Evolutionary conservation across 2,113 vertebrate genomes (phyloP).

Genomic region (Chaetorhynchus papuensis): DNA sequence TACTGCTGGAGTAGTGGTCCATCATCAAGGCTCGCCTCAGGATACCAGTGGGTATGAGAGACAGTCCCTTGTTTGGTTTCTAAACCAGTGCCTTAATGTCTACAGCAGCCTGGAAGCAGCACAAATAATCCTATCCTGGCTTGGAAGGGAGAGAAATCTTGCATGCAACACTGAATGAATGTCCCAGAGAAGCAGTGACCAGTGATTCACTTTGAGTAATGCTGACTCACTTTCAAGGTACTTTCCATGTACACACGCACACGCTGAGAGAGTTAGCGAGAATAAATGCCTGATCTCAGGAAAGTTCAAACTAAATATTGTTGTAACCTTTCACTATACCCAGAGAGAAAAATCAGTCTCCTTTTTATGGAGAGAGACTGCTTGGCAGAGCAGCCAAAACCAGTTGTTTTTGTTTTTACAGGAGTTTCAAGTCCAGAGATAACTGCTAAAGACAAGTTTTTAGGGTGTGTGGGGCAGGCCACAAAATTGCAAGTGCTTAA

Average conservation of each 20-base stretch:
- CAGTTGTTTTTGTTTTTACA: constrained; percentile 72
- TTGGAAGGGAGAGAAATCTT: constrained; percentile 1
- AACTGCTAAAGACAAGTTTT: constrained; percentile 60
- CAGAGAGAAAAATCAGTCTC: constrained; percentile 65
- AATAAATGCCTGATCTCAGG: constrained; percentile 66
- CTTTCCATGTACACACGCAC: constrained; percentile 69
- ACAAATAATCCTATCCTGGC: neutral
- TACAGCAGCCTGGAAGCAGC: neutral
- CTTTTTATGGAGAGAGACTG: constrained; percentile 61
- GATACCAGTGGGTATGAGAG: neutral
- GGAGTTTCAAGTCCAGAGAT: constrained; percentile 69
- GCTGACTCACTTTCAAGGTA: constrained; percentile 73
- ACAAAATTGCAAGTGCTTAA: constrained; percentile 60
- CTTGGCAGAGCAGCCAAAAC: constrained; percentile 51
- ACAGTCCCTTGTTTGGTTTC: neutral
- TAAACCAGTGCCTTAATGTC: neutral
- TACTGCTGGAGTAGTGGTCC: neutral
- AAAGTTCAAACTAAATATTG: constrained; percentile 76
- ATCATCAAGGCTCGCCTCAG: neutral
- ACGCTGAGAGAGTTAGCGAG: constrained; percentile 52
- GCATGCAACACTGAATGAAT: constrained; percentile 12
- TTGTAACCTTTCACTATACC: constrained; percentile 73
- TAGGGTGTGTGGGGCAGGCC: constrained; percentile 48
- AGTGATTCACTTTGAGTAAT: constrained; percentile 69
- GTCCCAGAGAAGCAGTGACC: constrained; percentile 61